Base-by-base conservation (phyloP, 1,140 invertebrate species). In the Euglossa dilemma region DNA sequence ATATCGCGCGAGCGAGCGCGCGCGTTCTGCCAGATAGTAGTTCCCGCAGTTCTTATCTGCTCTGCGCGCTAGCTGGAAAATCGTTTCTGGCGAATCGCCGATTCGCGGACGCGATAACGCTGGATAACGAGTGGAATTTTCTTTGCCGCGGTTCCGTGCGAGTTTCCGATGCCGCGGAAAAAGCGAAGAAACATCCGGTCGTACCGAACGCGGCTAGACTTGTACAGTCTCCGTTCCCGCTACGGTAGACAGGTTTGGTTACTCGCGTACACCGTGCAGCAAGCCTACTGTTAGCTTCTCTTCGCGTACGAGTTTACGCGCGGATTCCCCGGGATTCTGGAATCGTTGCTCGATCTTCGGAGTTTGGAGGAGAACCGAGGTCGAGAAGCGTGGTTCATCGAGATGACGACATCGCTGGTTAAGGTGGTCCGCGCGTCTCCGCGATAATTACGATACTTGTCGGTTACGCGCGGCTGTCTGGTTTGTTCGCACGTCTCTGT, bases 351-450 rank as follows among this genome's bases (percentile, higher is more conserved):
- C 36, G 36, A 36, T 36, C 36, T 1, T 36, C 4, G 36, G 36
- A 1, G 36, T 50, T 11, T 11, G 4, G 7, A 50, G 47, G 84
- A 76, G 83, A 82, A 73, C 88, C 87, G 75, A 59, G n/a, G 71
- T 12, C 52, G 59, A 56, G n/a, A 63, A 20, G 52, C 57, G 66
- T 57, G 54, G 81, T 69, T 74, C 72, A 88, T 75, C 67, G 61
- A 66, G 77, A 90, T 90, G 89, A 90, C 89, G 89, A 77, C 89
- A 90, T 83, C 78, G 64, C 87, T 88, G 83, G 86, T 90, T 90
- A 86, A 71, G 56, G 52, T 69, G 84, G 86, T 90, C n/a, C n/a
- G 86, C 88, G 80, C 84, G 71, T 83, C 59, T 75, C 59, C 73
- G 69, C 87, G 84, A 90, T 90, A 90, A 90, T 90, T 90, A 90